Conservation (phyloP, 1,140 invertebrate species). For the Sinonovacula constricta region DNA sequence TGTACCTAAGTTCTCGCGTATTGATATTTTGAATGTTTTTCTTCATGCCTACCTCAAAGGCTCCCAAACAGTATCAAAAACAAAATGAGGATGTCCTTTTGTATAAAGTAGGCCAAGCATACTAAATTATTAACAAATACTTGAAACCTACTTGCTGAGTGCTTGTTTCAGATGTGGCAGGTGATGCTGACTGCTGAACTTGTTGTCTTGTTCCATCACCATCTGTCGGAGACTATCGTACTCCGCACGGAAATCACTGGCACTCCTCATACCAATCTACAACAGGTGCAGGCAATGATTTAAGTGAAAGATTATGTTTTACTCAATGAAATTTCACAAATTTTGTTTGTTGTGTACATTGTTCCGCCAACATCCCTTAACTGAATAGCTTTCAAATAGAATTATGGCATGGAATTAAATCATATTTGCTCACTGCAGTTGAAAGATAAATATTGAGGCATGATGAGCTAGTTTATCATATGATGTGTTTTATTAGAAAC, state of each 20-base stretch:
- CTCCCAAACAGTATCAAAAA: background rate
- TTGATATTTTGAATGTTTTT: background rate
- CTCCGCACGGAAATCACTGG: slow-evolving; percentile 60
- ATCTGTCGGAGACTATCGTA: slow-evolving; percentile 55
- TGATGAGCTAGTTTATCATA: no score
- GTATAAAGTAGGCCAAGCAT: background rate
- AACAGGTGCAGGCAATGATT: background rate
- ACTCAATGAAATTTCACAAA: background rate
- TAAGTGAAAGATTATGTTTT: background rate
- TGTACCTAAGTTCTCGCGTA: background rate
- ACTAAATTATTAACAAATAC: background rate
- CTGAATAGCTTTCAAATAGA: background rate
- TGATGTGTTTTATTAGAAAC: no score
- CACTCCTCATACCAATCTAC: slow-evolving; percentile 41
- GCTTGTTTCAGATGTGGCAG: background rate
- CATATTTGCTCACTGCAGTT: background rate
- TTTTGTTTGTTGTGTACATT: background rate
- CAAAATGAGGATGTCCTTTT: background rate
- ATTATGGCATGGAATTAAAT: background rate
- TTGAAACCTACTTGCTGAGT: background rate
- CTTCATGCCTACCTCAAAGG: background rate
- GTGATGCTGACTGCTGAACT: background rate
- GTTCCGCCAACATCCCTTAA: background rate
- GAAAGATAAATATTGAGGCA: no score
- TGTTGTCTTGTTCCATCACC: slow-evolving; percentile 58